Base-by-base conservation (phyloP, 1,140 invertebrate species). In the Pinna nobilis region DNA sequence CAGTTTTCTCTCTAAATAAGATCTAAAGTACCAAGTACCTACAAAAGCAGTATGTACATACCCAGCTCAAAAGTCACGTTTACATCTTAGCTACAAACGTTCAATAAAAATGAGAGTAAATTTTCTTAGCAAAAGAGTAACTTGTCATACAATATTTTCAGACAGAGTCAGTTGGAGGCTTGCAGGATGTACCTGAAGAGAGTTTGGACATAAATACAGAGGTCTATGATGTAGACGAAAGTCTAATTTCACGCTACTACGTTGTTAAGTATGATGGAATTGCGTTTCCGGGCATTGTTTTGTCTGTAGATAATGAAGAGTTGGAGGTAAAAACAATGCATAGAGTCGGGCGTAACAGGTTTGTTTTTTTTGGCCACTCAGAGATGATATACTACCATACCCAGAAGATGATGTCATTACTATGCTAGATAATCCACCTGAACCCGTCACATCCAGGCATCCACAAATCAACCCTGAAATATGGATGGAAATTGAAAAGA, bases 381-480 rank as follows among this genome's bases (percentile, higher is more conserved):
- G 53, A 11, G 70, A 72, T 33, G 70, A 72, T 59, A 47, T 51
- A 11, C 4, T 72, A 3, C 65, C 60, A 50, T 72, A 72, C 39
- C 11, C 5, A 13, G n/a, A 63, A 20, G 11, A 35, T 15, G 23
- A 65, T n/a, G 60, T 72, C 15, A 44, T 72, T 3, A 47, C 69
- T 25, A 18, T 63, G 18, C 35, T 60, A 5, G 13, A 41, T 13
- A 30, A 20, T 25, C 7, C 20, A 28, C 49, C 57, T 49, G 11
- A 25, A 60, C 28, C 11, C 32, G 57, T 60, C 9, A 70, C 55
- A 9, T 20, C 32, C n/a, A 32, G 57, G 18, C 57, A 70, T 25
- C 30, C 39, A 18, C 18, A 9, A 44, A 18, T 44, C 7, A 44
- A n/a, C n/a, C n/a, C n/a, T n/a, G n/a, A n/a, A n/a, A n/a, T n/a